Percentiles rank a stretch among this genome's conserved stretches.
phyloP scores from a whole-genome alignment of 2,113 vertebrate species.

The Donacobius atricapilla region DNA sequence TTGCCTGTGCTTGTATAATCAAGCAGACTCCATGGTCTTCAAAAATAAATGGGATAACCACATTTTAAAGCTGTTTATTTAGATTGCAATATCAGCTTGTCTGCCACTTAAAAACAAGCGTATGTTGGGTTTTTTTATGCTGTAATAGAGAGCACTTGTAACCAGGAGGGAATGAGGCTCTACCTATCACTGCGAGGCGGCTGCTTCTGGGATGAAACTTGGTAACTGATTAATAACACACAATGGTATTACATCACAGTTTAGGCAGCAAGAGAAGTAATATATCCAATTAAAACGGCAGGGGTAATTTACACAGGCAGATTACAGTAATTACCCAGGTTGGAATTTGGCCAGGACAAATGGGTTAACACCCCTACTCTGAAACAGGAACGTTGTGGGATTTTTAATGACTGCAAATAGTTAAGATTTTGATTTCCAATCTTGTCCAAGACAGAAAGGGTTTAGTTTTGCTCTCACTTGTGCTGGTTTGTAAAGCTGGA shows the following conservation, averaged over 20 bases:
- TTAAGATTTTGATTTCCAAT: conserved; percentile 31
- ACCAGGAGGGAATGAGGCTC: neutral
- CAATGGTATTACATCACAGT: conserved; percentile 63
- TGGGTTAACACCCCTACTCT: conserved; percentile 58
- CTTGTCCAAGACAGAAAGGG: neutral
- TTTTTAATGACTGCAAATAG: conserved; percentile 51
- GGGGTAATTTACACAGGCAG: conserved; percentile 69
- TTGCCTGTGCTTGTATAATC: neutral
- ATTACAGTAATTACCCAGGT: conserved; percentile 69
- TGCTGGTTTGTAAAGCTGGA: neutral
- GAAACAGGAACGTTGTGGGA: conserved; percentile 30
- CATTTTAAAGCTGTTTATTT: neutral
- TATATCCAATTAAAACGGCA: conserved; percentile 73
- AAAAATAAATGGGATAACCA: neutral
- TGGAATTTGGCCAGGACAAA: conserved; percentile 69
- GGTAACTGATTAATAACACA: conserved; percentile 65
- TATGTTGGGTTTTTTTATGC: neutral
- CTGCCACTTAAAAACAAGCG: neutral
- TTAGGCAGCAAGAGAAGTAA: conserved; percentile 60
- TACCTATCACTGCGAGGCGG: neutral
- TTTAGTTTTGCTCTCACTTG: neutral
- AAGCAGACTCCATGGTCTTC: neutral
- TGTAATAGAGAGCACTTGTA: accelerated
- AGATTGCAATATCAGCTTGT: neutral
- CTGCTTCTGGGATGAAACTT: conserved; percentile 17